These are phyloP conservation scores for Ephialtes manifestator DNA, from an alignment of 2,888 invertebrate species.

Conservation along the genomic window DNA sequence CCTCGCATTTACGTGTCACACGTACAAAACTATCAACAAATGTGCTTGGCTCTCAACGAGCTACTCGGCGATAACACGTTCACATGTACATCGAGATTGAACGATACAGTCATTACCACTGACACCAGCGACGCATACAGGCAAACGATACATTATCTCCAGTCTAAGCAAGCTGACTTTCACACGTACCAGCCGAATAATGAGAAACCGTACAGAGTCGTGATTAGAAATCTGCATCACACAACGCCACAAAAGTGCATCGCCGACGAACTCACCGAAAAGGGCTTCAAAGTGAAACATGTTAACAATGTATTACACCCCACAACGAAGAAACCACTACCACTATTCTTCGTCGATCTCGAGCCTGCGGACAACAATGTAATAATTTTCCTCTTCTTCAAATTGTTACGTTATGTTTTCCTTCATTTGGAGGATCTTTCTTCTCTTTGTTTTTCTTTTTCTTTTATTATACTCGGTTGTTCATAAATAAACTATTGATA, in stretches of 20 bases:
- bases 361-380: no score
- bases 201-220: constrained; percentile 60
- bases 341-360: constrained; percentile 49
- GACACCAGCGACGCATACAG: constrained; percentile 37
- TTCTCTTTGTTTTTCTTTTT: no score
- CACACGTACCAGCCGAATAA: constrained; percentile 61
- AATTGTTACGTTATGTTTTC: no score
- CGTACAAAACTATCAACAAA: constrained; percentile 21
- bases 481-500: no score
- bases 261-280: constrained; percentile 50
- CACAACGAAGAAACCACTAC: constrained; percentile 63
- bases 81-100: background rate
- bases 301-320: constrained; percentile 58
- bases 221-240: constrained; percentile 64
- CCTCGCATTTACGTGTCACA: constrained; percentile 20
- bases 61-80: constrained; percentile 14
- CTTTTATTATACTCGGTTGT: no score
- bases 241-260: constrained; percentile 55
- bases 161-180: constrained; percentile 47
- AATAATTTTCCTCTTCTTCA: no score
- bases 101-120: background rate
- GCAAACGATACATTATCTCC: constrained; percentile 34
- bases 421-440: no score
- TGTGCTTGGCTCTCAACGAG: constrained; percentile 19
- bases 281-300: constrained; percentile 64